A percentile compares a stretch with the other conserved stretches of the same genome.
These are phyloP conservation scores for Platichthys flesus DNA, from an alignment of 2,113 vertebrate genomes.

Conservation along the genomic window DNA sequence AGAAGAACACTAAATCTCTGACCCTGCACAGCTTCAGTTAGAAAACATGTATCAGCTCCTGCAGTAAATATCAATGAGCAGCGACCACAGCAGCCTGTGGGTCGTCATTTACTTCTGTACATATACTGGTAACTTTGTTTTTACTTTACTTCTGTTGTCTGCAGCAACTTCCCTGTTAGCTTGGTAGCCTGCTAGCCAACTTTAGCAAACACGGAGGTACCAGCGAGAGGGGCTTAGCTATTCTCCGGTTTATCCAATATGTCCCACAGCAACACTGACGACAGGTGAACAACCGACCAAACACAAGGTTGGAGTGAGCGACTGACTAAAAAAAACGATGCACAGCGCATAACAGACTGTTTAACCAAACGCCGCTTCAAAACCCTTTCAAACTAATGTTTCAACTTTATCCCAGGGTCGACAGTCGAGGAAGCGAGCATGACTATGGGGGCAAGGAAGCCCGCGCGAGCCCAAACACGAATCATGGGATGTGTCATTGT, in stretches of 20 bases:
- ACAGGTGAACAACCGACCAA: background rate
- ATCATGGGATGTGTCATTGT: background rate
- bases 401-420: background rate
- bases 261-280: rapidly evolving
- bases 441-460: too few species aligned
- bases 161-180: background rate
- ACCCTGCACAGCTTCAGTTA: too few species aligned
- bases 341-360: background rate
- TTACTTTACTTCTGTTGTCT: background rate
- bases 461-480: background rate
- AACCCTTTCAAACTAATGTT: background rate
- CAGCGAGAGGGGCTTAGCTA: background rate
- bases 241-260: background rate
- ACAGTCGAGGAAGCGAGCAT: background rate
- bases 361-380: background rate
- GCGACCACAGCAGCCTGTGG: background rate
- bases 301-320: background rate
- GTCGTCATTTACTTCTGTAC: background rate
- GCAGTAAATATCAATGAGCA: too few species aligned
- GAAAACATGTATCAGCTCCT: too few species aligned
- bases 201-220: background rate
- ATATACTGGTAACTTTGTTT: too few species aligned
- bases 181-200: constrained; percentile 26
- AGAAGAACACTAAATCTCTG: too few species aligned
- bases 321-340: background rate